Conservation (phyloP, 2,888 invertebrate genomes). For the Hypomecis atomaria region DNA sequence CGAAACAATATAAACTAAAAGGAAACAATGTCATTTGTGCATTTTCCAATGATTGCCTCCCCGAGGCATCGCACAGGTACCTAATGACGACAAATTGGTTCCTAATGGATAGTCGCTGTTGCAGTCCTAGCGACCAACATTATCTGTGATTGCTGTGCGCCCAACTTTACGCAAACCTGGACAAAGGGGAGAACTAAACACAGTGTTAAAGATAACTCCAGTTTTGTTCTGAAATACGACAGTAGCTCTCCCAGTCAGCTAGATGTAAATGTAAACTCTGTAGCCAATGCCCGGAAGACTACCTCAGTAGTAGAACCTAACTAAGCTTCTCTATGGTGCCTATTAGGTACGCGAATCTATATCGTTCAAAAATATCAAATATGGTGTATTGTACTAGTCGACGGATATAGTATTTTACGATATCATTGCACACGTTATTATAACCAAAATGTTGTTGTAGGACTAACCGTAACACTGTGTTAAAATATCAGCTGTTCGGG, state of each 20-base stretch:
- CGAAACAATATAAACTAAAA: conserved; percentile 7
- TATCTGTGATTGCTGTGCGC: not conserved
- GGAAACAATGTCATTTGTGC: conserved; percentile 22
- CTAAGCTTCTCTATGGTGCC: not conserved
- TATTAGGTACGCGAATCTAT: not conserved
- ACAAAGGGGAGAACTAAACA: not conserved
- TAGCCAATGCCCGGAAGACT: not conserved
- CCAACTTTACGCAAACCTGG: not conserved
- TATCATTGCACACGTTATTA: too few species aligned
- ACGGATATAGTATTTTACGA: too few species aligned
- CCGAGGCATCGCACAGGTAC: conserved; percentile 40
- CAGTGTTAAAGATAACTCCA: too few species aligned
- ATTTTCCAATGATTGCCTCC: conserved; percentile 39
- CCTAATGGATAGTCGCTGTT: conserved; percentile 45
- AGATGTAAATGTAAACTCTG: too few species aligned
- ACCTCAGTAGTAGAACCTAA: not conserved
- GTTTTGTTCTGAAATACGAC: too few species aligned
- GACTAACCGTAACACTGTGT: too few species aligned
- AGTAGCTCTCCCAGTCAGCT: too few species aligned
- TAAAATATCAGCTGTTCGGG: too few species aligned
- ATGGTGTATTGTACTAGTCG: too few species aligned
- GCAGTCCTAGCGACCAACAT: conserved; percentile 22
- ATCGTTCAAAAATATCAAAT: not conserved
- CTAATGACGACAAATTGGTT: conserved; percentile 48
- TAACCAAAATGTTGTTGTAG: too few species aligned